Percentiles rank a stretch among this genome's conserved stretches.
Conservation (phyloP, 2,797 vertebrate species). For the Eulemur albifrons region DNA sequence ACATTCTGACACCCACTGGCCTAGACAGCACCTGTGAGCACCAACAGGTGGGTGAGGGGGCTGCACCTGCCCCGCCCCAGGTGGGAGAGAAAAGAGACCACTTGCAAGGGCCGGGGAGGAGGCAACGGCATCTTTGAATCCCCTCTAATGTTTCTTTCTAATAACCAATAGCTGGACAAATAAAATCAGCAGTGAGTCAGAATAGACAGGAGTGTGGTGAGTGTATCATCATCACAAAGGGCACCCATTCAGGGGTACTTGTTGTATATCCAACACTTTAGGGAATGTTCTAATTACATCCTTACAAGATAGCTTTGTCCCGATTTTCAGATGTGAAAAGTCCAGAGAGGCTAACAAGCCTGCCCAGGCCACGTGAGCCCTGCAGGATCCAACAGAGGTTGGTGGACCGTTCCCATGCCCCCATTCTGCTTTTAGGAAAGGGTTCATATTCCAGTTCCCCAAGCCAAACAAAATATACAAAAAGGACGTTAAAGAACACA, state of each 20-base stretch:
- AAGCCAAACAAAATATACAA: background rate
- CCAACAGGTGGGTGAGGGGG: accelerated
- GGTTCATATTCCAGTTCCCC: background rate
- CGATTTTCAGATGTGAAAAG: background rate
- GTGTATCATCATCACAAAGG: background rate
- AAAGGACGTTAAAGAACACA: background rate
- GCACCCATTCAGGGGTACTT: background rate
- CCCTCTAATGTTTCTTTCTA: background rate
- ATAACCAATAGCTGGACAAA: accelerated
- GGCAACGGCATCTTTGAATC: accelerated
- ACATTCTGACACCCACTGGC: background rate
- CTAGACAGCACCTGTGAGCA: too few relatives aligned
- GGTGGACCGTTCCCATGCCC: too few relatives aligned
- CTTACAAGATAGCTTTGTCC: background rate
- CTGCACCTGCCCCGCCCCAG: background rate
- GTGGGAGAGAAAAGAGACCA: background rate
- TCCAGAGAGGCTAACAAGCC: background rate
- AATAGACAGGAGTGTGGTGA: accelerated
- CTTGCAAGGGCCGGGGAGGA: accelerated
- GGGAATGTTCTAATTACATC: background rate
- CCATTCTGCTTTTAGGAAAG: background rate
- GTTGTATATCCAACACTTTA: accelerated
- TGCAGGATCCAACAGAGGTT: accelerated
- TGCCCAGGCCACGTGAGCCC: background rate
- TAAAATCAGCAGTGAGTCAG: accelerated